Evolutionary conservation across 30 jellyfish, hydroid and myxozoan genomes (phyloP).

Genomic region (Hydractinia symbiolongicarpus): DNA sequence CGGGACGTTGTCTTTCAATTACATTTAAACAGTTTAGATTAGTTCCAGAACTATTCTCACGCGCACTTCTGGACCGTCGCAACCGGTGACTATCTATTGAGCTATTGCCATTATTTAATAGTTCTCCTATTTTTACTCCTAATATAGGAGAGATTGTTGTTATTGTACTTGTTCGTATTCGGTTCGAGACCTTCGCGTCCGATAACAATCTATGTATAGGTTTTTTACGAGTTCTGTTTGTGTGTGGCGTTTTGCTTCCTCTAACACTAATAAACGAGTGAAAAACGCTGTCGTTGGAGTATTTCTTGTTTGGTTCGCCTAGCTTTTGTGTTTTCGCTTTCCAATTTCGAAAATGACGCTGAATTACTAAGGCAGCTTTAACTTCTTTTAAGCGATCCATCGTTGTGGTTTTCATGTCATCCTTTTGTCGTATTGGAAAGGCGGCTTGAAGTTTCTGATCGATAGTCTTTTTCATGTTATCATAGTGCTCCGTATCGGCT

Average conservation of each 20-base stretch:
- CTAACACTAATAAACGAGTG: background rate
- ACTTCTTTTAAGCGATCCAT: constrained; percentile 61
- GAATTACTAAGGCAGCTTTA: constrained; percentile 76
- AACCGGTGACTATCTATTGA: too few relatives aligned
- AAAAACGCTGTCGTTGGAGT: background rate
- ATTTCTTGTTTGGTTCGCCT: background rate
- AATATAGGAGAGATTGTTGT: background rate
- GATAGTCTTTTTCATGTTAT: constrained; percentile 40
- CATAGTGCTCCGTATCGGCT: constrained; percentile 58
- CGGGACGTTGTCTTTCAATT: too few relatives aligned
- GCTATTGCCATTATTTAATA: too few relatives aligned
- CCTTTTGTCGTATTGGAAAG: constrained; percentile 75
- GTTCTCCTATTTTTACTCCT: background rate
- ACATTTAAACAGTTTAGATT: too few relatives aligned
- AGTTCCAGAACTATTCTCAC: too few relatives aligned
- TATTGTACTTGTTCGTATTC: background rate
- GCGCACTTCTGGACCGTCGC: too few relatives aligned
- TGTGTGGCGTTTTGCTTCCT: background rate
- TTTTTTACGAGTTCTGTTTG: constrained; percentile 1
- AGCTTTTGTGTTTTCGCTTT: constrained; percentile 10
- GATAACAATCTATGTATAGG: background rate
- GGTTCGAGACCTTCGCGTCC: background rate
- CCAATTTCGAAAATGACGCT: constrained; percentile 64
- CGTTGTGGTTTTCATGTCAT: constrained; percentile 66
- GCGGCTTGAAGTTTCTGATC: constrained; percentile 63